phyloP scores from a whole-genome alignment of 1,140 invertebrate species.

The Popillia japonica region DNA sequence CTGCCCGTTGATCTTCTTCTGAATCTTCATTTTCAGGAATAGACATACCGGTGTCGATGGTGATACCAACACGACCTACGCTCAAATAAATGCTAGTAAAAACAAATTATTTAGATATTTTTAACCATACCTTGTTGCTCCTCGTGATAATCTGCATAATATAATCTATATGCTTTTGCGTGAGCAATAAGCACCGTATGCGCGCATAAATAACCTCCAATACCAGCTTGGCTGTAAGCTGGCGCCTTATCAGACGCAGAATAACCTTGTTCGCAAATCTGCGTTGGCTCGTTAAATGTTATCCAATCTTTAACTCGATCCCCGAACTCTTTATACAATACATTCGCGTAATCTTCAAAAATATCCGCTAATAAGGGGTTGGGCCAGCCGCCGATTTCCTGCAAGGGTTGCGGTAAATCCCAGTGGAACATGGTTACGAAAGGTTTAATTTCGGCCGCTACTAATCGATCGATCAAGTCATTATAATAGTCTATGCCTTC shows the following conservation, averaged over 20 bases:
- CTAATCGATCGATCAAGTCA: conserved; percentile 61
- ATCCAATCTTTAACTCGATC: conserved; percentile 71
- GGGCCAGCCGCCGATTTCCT: conserved; percentile 65
- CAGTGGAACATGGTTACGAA: conserved; percentile 63
- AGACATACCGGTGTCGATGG: conserved; percentile 61
- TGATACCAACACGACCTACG: conserved; percentile 63
- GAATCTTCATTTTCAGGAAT: conserved; percentile 60
- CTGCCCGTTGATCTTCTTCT: conserved; percentile 61
- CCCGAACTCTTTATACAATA: conserved; percentile 63
- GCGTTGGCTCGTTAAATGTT: conserved; percentile 71
- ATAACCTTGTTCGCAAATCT: conserved; percentile 66
- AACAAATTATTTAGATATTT: not conserved
- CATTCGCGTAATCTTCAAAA: conserved; percentile 58
- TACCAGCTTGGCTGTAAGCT: conserved; percentile 63
- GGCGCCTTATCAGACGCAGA: conserved; percentile 67
- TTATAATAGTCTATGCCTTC: conserved; percentile 66
- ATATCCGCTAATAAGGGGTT: conserved; percentile 54
- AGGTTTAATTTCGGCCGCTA: conserved; percentile 62
- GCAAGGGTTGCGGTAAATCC: conserved; percentile 58
- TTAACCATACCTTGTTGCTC: conserved; percentile 57
- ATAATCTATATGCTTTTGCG: conserved; percentile 65
- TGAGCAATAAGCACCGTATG: conserved; percentile 66
- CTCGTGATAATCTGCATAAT: conserved; percentile 62
- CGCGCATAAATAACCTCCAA: conserved; percentile 66
- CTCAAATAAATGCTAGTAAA: not conserved